Conservation (phyloP, 2,113 vertebrate species). For the Tinamus guttatus region DNA sequence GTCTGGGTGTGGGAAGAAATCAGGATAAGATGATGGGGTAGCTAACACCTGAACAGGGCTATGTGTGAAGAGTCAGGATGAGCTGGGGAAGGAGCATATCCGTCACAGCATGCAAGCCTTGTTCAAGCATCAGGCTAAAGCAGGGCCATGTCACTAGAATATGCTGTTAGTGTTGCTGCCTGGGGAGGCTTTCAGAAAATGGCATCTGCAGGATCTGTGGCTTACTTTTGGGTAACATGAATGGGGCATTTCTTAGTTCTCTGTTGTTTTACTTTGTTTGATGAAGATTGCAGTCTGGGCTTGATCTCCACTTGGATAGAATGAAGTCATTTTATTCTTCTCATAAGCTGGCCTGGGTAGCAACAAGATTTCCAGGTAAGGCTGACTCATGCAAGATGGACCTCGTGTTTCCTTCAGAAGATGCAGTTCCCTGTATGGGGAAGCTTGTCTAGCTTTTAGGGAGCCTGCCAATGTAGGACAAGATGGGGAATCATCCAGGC, state of each 20-base stretch:
- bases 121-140: background rate
- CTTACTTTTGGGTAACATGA: background rate
- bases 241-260: background rate
- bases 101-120: accelerated
- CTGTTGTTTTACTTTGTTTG: background rate
- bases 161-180: background rate
- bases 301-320: background rate
- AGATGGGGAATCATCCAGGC: background rate
- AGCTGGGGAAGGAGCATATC: too few relatives aligned
- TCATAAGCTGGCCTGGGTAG: background rate
- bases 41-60: too few relatives aligned
- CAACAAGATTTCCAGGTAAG: background rate
- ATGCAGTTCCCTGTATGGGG: background rate
- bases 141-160: background rate
- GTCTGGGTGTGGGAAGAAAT: too few relatives aligned
- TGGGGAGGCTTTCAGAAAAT: background rate
- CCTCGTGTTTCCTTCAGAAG: background rate
- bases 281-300: background rate
- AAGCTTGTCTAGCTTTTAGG: background rate
- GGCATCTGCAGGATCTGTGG: background rate
- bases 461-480: background rate
- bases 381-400: background rate
- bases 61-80: too few relatives aligned
- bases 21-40: too few relatives aligned
- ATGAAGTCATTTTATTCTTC: background rate